phyloP scores from a whole-genome alignment of 2,113 vertebrate species.

The Isichthys henryi region DNA sequence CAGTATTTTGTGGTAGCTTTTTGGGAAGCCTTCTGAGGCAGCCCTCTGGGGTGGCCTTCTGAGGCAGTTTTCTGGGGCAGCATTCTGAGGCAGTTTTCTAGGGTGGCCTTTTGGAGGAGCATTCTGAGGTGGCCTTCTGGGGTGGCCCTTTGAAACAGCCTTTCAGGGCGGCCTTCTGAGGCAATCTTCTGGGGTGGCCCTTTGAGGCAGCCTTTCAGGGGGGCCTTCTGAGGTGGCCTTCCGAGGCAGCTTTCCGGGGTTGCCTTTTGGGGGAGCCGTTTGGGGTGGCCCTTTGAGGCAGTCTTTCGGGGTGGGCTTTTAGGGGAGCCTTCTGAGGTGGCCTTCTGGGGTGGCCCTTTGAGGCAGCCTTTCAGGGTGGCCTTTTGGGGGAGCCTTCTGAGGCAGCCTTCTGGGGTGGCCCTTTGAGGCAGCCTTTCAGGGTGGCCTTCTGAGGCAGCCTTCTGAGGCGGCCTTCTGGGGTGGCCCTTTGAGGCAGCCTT shows the following conservation, averaged over 20 bases:
- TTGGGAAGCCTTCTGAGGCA: too few species aligned
- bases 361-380: too few species aligned
- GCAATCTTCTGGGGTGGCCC: not conserved
- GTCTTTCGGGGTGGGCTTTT: not conserved
- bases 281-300: too few species aligned
- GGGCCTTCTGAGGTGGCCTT: too few species aligned
- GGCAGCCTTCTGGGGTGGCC: too few species aligned
- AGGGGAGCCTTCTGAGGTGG: not conserved
- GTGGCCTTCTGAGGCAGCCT: not conserved
- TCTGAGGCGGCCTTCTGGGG: not conserved
- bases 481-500: too few species aligned
- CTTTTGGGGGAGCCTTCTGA: too few species aligned
- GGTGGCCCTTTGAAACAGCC: too few species aligned
- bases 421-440: not conserved
- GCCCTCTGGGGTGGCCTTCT: not conserved
- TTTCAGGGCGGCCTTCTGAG: not conserved
- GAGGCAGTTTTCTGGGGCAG: not conserved
- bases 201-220: not conserved
- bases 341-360: not conserved
- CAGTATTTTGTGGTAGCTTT: too few species aligned
- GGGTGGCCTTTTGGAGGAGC: not conserved
- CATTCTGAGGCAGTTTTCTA: not conserved
- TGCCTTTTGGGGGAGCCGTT: fast-evolving
- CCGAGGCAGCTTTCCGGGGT: too few species aligned
- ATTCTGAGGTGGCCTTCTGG: not conserved